phyloP scores from a whole-genome alignment of 2,888 invertebrate species.

The Cepaea hortensis region DNA sequence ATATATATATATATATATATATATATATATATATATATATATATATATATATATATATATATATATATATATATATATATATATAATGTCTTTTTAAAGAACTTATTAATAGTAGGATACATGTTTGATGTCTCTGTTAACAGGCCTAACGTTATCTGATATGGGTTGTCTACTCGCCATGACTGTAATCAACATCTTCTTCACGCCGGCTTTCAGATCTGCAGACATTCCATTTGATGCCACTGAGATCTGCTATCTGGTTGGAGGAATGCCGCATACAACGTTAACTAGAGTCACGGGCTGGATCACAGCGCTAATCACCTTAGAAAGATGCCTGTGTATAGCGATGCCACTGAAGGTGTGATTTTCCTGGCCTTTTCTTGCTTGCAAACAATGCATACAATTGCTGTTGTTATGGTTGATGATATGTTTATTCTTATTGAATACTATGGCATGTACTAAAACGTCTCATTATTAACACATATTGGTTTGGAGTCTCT shows the following conservation, averaged over 20 bases:
- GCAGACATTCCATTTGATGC: constrained; percentile 22
- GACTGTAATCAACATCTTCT: neutral
- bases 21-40: too few species aligned
- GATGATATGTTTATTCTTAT: neutral
- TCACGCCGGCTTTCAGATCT: neutral
- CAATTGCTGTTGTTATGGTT: neutral
- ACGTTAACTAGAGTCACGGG: constrained; percentile 9
- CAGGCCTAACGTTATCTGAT: constrained; percentile 28
- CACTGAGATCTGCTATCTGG: neutral
- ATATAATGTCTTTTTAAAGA: too few species aligned
- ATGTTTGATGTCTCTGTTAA: neutral
- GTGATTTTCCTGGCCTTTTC: neutral
- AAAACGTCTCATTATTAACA: too few species aligned
- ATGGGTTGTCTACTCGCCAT: neutral
- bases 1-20: too few species aligned
- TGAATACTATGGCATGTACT: too few species aligned
- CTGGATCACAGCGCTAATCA: constrained; percentile 15
- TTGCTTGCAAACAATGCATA: neutral
- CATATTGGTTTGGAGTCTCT: too few species aligned
- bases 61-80: too few species aligned
- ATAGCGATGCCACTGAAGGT: constrained; percentile 21
- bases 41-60: too few species aligned
- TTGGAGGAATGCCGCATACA: neutral
- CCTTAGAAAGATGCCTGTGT: constrained; percentile 12
- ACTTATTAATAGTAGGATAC: neutral